These are phyloP conservation scores for Anguilla megastoma DNA, from an alignment of 2,797 vertebrate species.

Conservation along the genomic window DNA sequence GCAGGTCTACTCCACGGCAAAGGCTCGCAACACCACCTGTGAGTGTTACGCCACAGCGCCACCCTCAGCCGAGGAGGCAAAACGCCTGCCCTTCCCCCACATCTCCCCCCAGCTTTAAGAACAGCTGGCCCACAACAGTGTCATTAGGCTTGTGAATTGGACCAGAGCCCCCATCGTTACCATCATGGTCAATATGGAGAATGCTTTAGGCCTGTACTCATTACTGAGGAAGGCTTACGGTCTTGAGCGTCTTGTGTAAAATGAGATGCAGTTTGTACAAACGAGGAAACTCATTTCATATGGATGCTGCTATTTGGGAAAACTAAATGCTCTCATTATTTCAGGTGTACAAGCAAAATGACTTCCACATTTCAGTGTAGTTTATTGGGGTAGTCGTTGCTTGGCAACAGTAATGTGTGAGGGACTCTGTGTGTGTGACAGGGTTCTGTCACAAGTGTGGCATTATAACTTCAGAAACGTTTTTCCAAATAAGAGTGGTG, in stretches of 20 bases:
- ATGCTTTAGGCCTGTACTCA: background rate
- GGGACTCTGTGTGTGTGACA: background rate
- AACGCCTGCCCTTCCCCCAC: background rate
- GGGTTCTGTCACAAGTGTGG: background rate
- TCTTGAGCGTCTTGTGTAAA: background rate
- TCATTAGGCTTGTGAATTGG: background rate
- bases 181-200: background rate
- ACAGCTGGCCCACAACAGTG: background rate
- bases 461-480: background rate
- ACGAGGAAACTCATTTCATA: background rate
- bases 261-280: background rate
- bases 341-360: background rate
- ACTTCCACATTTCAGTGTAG: background rate
- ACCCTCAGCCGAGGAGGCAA: background rate
- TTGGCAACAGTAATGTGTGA: background rate
- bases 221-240: background rate
- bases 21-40: constrained; percentile 85
- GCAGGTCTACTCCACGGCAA: constrained; percentile 88
- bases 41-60: constrained; percentile 57
- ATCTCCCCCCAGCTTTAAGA: background rate
- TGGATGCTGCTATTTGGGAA: background rate
- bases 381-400: background rate
- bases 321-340: background rate
- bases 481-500: background rate
- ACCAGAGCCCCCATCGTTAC: background rate